phyloP scores from a whole-genome alignment of 2,888 invertebrate genomes.

The Hypsopygia costalis region DNA sequence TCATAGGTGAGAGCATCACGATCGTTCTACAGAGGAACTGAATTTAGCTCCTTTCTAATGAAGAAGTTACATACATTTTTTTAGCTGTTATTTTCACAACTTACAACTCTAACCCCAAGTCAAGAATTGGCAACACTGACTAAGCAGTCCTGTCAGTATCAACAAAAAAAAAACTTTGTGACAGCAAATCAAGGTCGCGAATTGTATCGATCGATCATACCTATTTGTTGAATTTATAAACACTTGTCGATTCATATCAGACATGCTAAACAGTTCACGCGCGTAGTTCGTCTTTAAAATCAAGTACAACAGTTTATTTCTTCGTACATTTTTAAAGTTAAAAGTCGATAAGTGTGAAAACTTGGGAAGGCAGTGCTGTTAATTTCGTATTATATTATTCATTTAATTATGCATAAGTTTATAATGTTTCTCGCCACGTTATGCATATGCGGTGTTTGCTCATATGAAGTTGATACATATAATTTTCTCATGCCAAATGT shows the following conservation, averaged over 20 bases:
- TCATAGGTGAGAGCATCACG: too few relatives aligned
- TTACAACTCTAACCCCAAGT: too few relatives aligned
- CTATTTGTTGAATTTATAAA: constrained; percentile 42
- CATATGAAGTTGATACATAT: constrained; percentile 75
- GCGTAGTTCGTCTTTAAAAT: constrained; percentile 10
- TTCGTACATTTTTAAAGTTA: not conserved
- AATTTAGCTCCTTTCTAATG: too few relatives aligned
- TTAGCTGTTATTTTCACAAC: too few relatives aligned
- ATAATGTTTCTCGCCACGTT: constrained; percentile 32
- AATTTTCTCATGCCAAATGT: constrained; percentile 92
- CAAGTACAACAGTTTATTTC: constrained; percentile 11
- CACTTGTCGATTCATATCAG: constrained; percentile 39
- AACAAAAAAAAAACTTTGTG: too few relatives aligned
- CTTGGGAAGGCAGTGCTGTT: not conserved
- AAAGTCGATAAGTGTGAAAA: not conserved
- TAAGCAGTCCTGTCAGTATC: too few relatives aligned
- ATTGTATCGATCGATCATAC: constrained; percentile 41
- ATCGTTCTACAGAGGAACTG: too few relatives aligned
- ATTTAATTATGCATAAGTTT: constrained; percentile 37
- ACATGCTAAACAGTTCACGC: constrained; percentile 21
- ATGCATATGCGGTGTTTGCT: constrained; percentile 26
- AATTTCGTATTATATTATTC: constrained; percentile 6
- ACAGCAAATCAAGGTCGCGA: constrained; percentile 24
- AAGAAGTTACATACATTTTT: too few relatives aligned
- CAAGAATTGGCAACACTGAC: too few relatives aligned